Base-by-base conservation (phyloP, 2,888 invertebrate species). In the Xestobium rufovillosum region DNA sequence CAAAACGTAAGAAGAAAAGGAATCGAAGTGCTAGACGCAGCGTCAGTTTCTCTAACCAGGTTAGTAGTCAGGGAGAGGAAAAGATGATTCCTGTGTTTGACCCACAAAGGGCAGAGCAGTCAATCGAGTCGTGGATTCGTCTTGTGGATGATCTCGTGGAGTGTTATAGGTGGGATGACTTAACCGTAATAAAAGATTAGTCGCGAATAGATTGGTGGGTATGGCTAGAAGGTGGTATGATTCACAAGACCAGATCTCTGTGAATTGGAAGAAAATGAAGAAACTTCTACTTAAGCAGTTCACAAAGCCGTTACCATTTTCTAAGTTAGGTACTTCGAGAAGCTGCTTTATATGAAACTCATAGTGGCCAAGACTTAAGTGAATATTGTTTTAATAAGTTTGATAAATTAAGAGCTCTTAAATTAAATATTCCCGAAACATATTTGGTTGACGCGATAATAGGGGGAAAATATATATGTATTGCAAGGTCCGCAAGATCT, bases 341-440 rank as follows among this genome's bases (percentile, higher is more conserved):
- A 3, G 41, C 41, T 9, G 40, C 44, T 9, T 29, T 35, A 25
- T 47, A 41, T 31, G 42, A 43, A 23, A 28, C 39, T 2, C 10
- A 4, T 17, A 10, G 27, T 9, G 40, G 40, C 2, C 44, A 44
- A 16, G 33, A 43, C 27, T 33, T 43, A 4, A 26, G 38, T 9
- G 44, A 44, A 13, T 47, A 47, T 39, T 45, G 47, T 36, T 47
- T 45, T 17, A 31, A 41, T n/a, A 47, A 47, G 31, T 13, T 47
- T 10, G 34, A 27, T n/a, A 47, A 43, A 13, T 26, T 43, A 9
- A 29, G 17, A 14, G 1, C 36, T 2, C 15, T 43, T 8, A 38
- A 38, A 2, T 6, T 43, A 3, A 14, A 16, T 1, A 43, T 43
- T n/a, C 41, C 41, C 2, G 38, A 43, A 36, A 15, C 14, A 10